phyloP scores from a whole-genome alignment of 2,888 invertebrate species.

The Phortica magna region DNA sequence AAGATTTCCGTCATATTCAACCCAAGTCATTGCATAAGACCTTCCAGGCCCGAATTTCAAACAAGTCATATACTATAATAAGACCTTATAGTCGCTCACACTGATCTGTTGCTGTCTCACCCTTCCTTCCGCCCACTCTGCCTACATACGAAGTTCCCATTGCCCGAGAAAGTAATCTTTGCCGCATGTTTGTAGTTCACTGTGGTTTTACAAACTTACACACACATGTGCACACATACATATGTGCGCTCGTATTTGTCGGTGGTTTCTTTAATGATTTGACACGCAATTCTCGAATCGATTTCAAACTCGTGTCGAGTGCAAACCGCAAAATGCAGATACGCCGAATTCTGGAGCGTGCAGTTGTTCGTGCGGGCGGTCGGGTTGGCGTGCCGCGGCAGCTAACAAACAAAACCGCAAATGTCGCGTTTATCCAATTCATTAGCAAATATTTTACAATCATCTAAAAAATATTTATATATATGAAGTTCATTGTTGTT shows the following conservation, averaged over 20 bases:
- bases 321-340: neutral
- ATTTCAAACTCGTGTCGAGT: neutral
- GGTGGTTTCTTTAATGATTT: neutral
- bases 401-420: slow-evolving; percentile 37
- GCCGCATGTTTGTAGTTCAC: too few relatives aligned
- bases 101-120: too few relatives aligned
- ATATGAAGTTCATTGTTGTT: slow-evolving; percentile 45
- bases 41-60: too few relatives aligned
- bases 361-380: neutral
- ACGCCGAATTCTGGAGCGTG: neutral
- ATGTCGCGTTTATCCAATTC: slow-evolving; percentile 61
- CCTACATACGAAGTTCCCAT: too few relatives aligned
- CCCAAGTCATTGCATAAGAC: too few relatives aligned
- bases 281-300: neutral
- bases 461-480: slow-evolving; percentile 4
- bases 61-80: too few relatives aligned
- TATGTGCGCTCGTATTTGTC: neutral
- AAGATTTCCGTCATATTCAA: too few relatives aligned
- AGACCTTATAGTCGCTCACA: too few relatives aligned
- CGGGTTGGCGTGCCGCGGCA: neutral
- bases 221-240: neutral
- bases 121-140: too few relatives aligned
- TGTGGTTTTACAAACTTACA: too few relatives aligned
- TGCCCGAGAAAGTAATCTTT: too few relatives aligned
- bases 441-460: slow-evolving; percentile 51